Conservation (phyloP, 2,888 invertebrate genomes). For the Nipponacmea schrenckii region DNA sequence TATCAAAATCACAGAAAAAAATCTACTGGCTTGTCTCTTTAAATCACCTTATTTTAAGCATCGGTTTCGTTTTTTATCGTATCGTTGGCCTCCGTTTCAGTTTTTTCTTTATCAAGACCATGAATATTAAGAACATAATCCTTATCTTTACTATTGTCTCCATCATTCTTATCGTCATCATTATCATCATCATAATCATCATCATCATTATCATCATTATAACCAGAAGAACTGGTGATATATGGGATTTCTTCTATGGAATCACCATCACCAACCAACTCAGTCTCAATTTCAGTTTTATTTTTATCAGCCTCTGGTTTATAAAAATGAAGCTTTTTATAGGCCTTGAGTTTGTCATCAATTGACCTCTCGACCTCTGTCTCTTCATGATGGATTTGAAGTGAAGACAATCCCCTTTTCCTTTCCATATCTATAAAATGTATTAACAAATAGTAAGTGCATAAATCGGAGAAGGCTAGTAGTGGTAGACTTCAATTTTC, state of each 20-base stretch:
- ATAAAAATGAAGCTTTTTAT: background rate
- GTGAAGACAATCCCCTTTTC: too few species aligned
- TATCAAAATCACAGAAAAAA: background rate
- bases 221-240: background rate
- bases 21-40: background rate
- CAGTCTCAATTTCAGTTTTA: too few species aligned
- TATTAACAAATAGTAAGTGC: too few species aligned
- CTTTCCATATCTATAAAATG: too few species aligned
- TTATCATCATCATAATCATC: conserved; percentile 12
- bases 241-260: background rate
- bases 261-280: background rate
- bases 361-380: background rate
- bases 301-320: background rate
- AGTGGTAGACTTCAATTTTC: too few species aligned
- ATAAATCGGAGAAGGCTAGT: too few species aligned
- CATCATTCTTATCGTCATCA: conserved; percentile 7
- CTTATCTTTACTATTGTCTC: background rate
- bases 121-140: background rate
- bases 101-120: background rate
- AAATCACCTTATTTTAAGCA: background rate
- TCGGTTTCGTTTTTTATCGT: background rate
- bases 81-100: background rate
- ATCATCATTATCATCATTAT: conserved; percentile 18
- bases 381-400: too few species aligned
- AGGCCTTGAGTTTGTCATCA: background rate